A percentile compares a stretch with the other conserved stretches of the same genome.
These are phyloP conservation scores for Pollenia angustigena DNA, from an alignment of 2,888 invertebrate genomes.

Conservation along the genomic window DNA sequence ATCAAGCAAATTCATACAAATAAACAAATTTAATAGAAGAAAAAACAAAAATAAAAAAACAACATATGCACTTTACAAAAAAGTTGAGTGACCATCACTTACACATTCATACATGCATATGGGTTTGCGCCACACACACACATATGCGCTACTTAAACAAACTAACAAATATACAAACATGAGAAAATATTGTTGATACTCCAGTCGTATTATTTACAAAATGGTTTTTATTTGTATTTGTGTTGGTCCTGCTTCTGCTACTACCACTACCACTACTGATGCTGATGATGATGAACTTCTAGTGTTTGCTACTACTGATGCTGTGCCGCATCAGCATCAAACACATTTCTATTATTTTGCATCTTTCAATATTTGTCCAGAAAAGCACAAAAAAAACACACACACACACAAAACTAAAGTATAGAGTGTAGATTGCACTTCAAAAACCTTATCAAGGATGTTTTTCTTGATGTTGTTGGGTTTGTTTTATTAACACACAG, in stretches of 20 bases:
- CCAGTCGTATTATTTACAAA: constrained; percentile 32
- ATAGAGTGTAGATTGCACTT: constrained; percentile 43
- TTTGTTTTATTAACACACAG: background rate
- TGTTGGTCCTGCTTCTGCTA: background rate
- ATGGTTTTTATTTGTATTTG: background rate
- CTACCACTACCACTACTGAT: background rate
- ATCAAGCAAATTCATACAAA: constrained; percentile 20
- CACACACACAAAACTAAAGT: constrained; percentile 9
- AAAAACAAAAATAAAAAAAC: constrained; percentile 11
- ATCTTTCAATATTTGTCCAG: constrained; percentile 45
- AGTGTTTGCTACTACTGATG: background rate
- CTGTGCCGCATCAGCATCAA: background rate
- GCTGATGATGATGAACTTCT: constrained; percentile 39
- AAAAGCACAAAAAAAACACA: constrained; percentile 11
- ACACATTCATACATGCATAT: background rate
- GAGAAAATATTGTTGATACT: constrained; percentile 23
- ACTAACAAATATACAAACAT: background rate
- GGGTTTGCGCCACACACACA: background rate
- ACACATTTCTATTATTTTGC: constrained; percentile 30
- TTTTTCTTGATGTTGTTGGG: background rate
- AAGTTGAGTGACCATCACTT: constrained; percentile 48
- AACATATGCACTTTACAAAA: background rate
- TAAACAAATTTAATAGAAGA: constrained; percentile 29
- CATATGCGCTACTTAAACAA: background rate
- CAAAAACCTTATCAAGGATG: constrained; percentile 25